A percentile compares a stretch with the other conserved stretches of the same genome.
Conservation (phyloP, 35 echinoderm and acorn worm genomes). For the Holothuria glaberrima region DNA sequence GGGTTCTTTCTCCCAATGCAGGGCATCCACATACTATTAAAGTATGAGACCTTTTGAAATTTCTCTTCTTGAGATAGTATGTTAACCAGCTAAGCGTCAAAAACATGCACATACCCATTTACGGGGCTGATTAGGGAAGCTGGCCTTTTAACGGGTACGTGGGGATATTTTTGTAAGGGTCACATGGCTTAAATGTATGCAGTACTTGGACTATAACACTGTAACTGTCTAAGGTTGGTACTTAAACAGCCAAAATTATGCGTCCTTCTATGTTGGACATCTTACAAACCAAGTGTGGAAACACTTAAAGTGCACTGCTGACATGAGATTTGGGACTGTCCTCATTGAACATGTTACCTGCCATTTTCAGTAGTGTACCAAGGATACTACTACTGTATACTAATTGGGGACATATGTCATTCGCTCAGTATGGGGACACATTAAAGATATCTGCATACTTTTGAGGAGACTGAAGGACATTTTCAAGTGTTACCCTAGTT, state of each 20-base stretch:
- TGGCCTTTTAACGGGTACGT: background rate
- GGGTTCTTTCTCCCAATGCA: too few relatives aligned
- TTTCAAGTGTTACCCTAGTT: too few relatives aligned
- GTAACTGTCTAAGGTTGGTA: background rate
- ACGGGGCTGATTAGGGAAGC: background rate
- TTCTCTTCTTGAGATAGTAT: too few relatives aligned
- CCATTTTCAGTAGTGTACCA: background rate
- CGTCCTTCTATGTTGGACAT: background rate
- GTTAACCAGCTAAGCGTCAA: too few relatives aligned
- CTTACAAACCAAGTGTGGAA: background rate
- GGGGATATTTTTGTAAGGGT: conserved; percentile 3
- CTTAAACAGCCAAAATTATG: background rate
- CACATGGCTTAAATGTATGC: background rate
- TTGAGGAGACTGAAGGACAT: too few relatives aligned
- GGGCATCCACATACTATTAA: too few relatives aligned
- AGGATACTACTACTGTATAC: background rate
- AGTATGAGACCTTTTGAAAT: too few relatives aligned
- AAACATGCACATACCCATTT: background rate
- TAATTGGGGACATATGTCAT: too few relatives aligned
- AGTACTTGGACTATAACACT: background rate
- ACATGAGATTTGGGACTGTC: background rate
- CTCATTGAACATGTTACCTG: background rate
- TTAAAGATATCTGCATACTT: too few relatives aligned
- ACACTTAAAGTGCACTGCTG: background rate
- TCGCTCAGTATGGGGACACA: too few relatives aligned